phyloP scores from a whole-genome alignment of 2,888 invertebrate species.

The Ceraclea dissimilis region DNA sequence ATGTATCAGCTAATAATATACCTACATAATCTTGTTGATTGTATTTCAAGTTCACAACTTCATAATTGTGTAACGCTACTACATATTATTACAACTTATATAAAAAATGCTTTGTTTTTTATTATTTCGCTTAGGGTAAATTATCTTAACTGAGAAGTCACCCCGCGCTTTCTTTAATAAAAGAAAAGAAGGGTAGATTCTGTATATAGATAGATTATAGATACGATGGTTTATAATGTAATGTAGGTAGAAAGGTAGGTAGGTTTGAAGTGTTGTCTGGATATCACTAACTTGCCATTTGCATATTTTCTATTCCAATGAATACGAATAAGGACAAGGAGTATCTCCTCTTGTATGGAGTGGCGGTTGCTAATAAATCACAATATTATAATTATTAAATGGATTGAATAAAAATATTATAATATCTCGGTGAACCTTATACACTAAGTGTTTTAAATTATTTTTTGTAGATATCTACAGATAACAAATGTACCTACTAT shows the following conservation, averaged over 20 bases:
- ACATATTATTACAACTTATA: not conserved
- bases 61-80: no score
- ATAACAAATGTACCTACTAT: no score
- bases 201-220: not conserved
- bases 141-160: constrained; percentile 1
- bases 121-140: not conserved
- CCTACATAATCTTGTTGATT: no score
- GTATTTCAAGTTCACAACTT: no score
- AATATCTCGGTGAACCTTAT: not conserved
- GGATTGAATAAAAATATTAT: constrained; percentile 22
- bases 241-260: not conserved
- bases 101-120: not conserved
- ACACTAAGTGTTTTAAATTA: no score
- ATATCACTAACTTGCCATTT: constrained; percentile 8
- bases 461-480: no score
- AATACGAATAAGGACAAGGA: constrained; percentile 5
- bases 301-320: constrained; percentile 19
- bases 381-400: constrained; percentile 24
- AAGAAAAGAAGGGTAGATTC: not conserved
- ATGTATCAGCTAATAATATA: no score
- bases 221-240: not conserved
- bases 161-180: not conserved
- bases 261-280: not conserved
- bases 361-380: constrained; percentile 20
- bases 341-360: constrained; percentile 2